Evolutionary conservation across 2,797 vertebrate genomes (phyloP), one percentile per base, ranked within the genome.

Genomic region (Hoplostethus mediterraneus): DNA sequence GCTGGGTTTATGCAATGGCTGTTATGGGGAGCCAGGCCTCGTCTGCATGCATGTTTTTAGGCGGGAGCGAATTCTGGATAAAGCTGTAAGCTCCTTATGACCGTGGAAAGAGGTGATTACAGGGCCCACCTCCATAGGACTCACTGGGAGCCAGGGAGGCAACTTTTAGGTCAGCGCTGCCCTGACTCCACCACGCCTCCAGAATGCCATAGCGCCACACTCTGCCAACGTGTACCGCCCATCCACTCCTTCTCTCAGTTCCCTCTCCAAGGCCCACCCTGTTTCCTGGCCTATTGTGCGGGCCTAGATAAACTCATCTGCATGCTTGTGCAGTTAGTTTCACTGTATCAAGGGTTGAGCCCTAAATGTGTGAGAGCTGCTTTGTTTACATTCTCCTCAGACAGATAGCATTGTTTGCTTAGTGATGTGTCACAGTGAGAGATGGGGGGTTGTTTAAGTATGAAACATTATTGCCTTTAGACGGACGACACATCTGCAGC

Each of bases 61-160:
- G 88, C 87, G 63, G 87, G 77, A 86, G 88, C 81, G 70, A 87
- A 80, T 90, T 91, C 89, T 86, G 93, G 93, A 93, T 93, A 90
- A 94, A 90, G 90, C 90, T 91, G 87, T 94, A 94, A 94, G 93
- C 92, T 90, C 92, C 93, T 94, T 94, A 94, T 47, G 85, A 90
- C 93, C 87, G 90, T 93, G 89, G 90, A 92, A 89, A 90, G 90
- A 88, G 86, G 90, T 92, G 92, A 94, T 94, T 94, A 94, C 91
- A 93, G 90, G 87, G 88, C 89, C 92, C 91, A 86, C 89, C 91
- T 89, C 91, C 73, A 14, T 84, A 88, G 84, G 87, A 89, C 87
- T 82, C 89, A 80, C 90, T 89, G 75, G 80, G 84, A 89, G 86
- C 80, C 80, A 76, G 78, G 67, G 84, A 90, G 93, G 87, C 87